Conservation (phyloP, 1,140 invertebrate genomes). For the Stegodyphus mimosarum region DNA sequence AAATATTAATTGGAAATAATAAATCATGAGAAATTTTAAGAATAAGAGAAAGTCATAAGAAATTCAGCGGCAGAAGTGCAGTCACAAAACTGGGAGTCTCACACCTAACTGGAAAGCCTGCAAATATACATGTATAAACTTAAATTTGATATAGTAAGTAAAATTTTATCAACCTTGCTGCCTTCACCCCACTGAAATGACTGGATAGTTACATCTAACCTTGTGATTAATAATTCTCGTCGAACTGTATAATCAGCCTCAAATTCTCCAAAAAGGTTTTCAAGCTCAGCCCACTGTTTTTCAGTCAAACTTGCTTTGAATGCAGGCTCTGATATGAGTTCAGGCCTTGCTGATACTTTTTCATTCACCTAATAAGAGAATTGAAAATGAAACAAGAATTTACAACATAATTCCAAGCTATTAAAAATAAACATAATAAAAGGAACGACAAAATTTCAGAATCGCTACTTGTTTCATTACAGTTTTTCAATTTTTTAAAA, state of each 20-base stretch:
- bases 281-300: slow-evolving; percentile 84
- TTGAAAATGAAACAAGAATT: background rate
- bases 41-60: too few species aligned
- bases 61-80: too few species aligned
- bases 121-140: too few species aligned
- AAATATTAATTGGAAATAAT: too few species aligned
- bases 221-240: slow-evolving; percentile 87
- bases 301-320: slow-evolving; percentile 80
- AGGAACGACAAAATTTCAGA: too few species aligned
- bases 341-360: slow-evolving; percentile 74
- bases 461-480: too few species aligned
- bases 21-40: too few species aligned
- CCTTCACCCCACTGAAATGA: slow-evolving; percentile 76
- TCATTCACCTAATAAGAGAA: slow-evolving; percentile 73
- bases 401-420: too few species aligned
- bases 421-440: too few species aligned
- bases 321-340: slow-evolving; percentile 79
- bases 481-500: too few species aligned
- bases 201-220: slow-evolving; percentile 93
- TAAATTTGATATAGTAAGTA: background rate
- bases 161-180: slow-evolving; percentile 2
- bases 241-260: slow-evolving; percentile 84
- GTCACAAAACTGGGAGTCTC: too few species aligned
- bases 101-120: too few species aligned
- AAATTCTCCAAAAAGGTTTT: slow-evolving; percentile 78